Conservation (phyloP, 2,113 vertebrate genomes). For the Peromyscus polionotus region DNA sequence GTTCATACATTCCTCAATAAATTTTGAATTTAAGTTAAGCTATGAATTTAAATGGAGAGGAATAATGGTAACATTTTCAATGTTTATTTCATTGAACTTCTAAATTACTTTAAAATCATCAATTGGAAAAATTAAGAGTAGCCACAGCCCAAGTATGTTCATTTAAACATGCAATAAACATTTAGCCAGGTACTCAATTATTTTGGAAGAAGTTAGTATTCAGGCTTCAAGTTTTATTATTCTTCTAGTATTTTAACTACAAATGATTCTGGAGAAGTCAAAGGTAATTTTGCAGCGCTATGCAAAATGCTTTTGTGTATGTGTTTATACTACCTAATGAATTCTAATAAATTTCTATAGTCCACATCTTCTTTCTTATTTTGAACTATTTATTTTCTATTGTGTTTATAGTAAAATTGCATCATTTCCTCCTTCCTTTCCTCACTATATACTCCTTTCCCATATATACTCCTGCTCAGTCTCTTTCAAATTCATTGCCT, state of each 20-base stretch:
- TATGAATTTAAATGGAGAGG: slow-evolving; percentile 63
- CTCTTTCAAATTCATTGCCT: neutral
- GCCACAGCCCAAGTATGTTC: neutral
- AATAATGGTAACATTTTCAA: slow-evolving; percentile 72
- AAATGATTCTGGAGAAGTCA: neutral
- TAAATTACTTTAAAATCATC: slow-evolving; percentile 60
- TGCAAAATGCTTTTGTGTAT: neutral
- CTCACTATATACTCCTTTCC: neutral
- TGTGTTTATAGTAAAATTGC: neutral
- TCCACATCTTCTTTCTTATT: neutral
- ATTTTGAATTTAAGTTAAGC: slow-evolving; percentile 69
- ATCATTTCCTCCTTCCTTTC: neutral
- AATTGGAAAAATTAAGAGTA: slow-evolving; percentile 32
- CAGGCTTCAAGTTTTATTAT: neutral
- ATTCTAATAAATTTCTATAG: neutral
- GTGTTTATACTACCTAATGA: neutral
- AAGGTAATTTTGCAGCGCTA: neutral
- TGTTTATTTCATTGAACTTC: slow-evolving; percentile 72
- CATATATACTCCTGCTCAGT: neutral
- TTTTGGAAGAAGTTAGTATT: neutral
- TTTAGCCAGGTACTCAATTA: neutral
- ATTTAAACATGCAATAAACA: neutral
- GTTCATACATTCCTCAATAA: slow-evolving; percentile 21
- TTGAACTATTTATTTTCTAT: neutral
- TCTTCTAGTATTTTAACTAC: neutral